phyloP scores from a whole-genome alignment of 1,140 invertebrate genomes.

The Homarus americanus region DNA sequence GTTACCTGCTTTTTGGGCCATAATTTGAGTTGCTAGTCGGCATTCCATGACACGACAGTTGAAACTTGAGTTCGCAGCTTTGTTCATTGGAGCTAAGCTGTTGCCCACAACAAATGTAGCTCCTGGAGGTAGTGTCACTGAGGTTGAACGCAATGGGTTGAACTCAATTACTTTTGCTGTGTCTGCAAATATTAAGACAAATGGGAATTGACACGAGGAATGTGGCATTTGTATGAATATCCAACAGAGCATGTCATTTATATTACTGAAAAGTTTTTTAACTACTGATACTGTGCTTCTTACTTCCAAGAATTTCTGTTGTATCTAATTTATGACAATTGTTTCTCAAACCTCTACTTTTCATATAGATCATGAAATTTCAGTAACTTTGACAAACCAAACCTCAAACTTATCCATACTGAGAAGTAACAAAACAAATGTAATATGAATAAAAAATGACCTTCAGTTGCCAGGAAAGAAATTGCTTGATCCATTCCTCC shows the following conservation, averaged over 20 bases:
- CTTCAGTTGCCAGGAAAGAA: constrained; percentile 92
- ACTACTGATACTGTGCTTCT: too few relatives aligned
- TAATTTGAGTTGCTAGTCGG: constrained; percentile 81
- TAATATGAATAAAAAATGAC: too few relatives aligned
- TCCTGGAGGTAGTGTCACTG: constrained; percentile 88
- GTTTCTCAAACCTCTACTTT: too few relatives aligned
- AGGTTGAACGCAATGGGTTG: constrained; percentile 88
- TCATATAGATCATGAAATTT: too few relatives aligned
- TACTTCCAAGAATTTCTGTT: too few relatives aligned
- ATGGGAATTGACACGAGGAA: too few relatives aligned
- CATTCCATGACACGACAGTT: constrained; percentile 89
- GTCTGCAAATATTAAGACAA: constrained; percentile 78
- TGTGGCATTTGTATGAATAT: too few relatives aligned
- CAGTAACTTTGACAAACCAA: too few relatives aligned
- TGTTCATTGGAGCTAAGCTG: constrained; percentile 93
- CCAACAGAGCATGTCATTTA: too few relatives aligned
- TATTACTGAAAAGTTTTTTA: too few relatives aligned
- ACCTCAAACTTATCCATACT: too few relatives aligned
- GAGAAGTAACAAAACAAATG: not conserved
- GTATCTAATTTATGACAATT: too few relatives aligned
- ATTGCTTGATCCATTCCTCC: constrained; percentile 99
- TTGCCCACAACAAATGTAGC: constrained; percentile 96
- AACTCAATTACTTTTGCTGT: constrained; percentile 96
- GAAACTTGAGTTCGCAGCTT: constrained; percentile 93
- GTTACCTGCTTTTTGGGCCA: constrained; percentile 88